Conservation (phyloP, 2,888 invertebrate species). For the Ennomos fuscantarius region DNA sequence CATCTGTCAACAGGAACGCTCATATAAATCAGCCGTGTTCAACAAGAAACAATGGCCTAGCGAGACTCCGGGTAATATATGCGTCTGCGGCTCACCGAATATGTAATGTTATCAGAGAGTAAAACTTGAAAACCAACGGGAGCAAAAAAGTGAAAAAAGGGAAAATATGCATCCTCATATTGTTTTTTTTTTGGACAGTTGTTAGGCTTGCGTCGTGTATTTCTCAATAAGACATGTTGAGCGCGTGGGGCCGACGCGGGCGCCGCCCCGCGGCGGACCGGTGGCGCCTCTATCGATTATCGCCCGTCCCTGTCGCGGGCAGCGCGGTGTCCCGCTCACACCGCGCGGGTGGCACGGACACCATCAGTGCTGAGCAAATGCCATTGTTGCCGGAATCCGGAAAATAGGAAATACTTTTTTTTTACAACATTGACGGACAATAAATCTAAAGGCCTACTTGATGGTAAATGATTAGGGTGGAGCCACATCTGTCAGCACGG, state of each 20-base stretch:
- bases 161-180: conserved; percentile 77
- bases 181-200: conserved; percentile 11
- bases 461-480: too few relatives aligned
- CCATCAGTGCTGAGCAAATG: conserved; percentile 45
- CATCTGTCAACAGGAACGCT: conserved; percentile 15
- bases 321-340: conserved; percentile 52
- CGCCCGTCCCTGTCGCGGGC: conserved; percentile 41
- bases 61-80: conserved; percentile 70
- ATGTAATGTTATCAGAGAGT: conserved; percentile 83
- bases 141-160: conserved; percentile 77
- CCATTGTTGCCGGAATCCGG: conserved; percentile 8
- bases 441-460: too few relatives aligned
- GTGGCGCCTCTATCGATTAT: conserved; percentile 78
- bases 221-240: conserved; percentile 80
- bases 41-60: conserved; percentile 53
- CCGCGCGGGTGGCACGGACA: conserved; percentile 65
- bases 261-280: conserved; percentile 75
- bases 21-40: conserved; percentile 64
- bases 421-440: too few relatives aligned
- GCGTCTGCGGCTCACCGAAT: conserved; percentile 77
- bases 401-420: background rate
- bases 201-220: conserved; percentile 61
- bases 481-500: too few relatives aligned
- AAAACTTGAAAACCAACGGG: conserved; percentile 59
- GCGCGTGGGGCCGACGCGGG: conserved; percentile 79